A percentile compares a stretch with the other conserved stretches of the same genome.
phyloP scores from a whole-genome alignment of 2,888 invertebrate species.

The Phlogophora meticulosa region DNA sequence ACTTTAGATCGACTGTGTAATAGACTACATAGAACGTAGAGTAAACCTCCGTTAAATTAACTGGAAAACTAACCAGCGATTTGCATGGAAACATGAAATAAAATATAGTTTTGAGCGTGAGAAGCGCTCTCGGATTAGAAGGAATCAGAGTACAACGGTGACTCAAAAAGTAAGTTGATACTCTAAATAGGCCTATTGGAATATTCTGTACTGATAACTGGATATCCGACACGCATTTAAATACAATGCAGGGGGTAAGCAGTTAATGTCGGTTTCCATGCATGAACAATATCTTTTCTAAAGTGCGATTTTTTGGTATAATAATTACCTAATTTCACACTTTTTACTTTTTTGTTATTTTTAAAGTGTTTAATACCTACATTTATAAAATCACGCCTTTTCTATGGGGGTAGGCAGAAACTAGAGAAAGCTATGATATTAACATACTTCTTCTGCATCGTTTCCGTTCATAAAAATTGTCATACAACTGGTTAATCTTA shows the following conservation, averaged over 20 bases:
- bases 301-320: conserved; percentile 5
- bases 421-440: too few species aligned
- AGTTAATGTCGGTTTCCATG: too few species aligned
- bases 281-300: too few species aligned
- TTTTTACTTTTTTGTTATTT: too few species aligned
- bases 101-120: conserved; percentile 49
- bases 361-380: too few species aligned
- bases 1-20: conserved; percentile 39
- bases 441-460: too few species aligned
- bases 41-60: conserved; percentile 50
- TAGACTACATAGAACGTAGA: conserved; percentile 43
- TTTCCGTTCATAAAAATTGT: too few species aligned
- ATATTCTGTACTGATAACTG: not conserved
- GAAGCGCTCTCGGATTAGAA: conserved; percentile 26
- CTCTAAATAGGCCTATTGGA: not conserved
- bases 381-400: too few species aligned
- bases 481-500: too few species aligned
- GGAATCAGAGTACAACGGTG: conserved; percentile 39
- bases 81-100: conserved; percentile 48
- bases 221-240: too few species aligned
- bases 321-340: not conserved
- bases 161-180: conserved; percentile 1
- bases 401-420: too few species aligned
- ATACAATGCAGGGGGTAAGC: too few species aligned
- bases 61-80: conserved; percentile 41